Percentiles rank a stretch among this genome's conserved stretches.
Conservation (phyloP, 1,140 invertebrate genomes). For the Oppia nitens region DNA sequence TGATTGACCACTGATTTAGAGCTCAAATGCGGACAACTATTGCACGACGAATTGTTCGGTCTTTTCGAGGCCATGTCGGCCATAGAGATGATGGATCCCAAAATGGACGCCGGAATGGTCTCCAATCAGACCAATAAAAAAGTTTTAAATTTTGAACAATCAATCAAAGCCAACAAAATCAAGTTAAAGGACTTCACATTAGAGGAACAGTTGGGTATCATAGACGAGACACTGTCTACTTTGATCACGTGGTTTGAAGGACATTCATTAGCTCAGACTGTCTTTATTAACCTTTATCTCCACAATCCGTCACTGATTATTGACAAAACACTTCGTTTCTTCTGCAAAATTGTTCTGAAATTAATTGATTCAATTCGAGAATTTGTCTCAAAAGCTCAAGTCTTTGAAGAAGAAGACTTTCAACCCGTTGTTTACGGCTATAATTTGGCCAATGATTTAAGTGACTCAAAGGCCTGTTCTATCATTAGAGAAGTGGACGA, state of each 20-base stretch:
- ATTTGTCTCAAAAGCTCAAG: conserved; percentile 29
- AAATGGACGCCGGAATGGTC: conserved; percentile 98
- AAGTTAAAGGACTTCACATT: conserved; percentile 49
- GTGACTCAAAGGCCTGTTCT: conserved; percentile 56
- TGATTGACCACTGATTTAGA: conserved; percentile 37
- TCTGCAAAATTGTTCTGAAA: conserved; percentile 73
- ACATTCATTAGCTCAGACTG: conserved; percentile 86
- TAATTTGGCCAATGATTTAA: conserved; percentile 60
- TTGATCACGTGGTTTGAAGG: conserved; percentile 84
- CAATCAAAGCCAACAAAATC: conserved; percentile 40
- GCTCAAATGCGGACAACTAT: conserved; percentile 63
- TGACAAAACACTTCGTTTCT: conserved; percentile 65
- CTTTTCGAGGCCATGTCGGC: conserved; percentile 97
- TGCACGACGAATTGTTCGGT: conserved; percentile 75
- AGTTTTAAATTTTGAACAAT: conserved; percentile 52
- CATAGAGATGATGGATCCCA: conserved; percentile 99
- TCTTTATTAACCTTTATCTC: conserved; percentile 89
- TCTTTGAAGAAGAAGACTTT: conserved; percentile 66
- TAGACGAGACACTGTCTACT: conserved; percentile 79
- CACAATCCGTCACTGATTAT: conserved; percentile 71
- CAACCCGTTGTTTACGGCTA: conserved; percentile 80
- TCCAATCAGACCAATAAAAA: conserved; percentile 61
- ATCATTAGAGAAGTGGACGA: conserved; percentile 83
- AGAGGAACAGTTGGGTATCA: conserved; percentile 49
- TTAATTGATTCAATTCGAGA: conserved; percentile 77